phyloP scores from a whole-genome alignment of 37 sponge, comb jelly and placozoan genomes.

The Bolinopsis microptera region DNA sequence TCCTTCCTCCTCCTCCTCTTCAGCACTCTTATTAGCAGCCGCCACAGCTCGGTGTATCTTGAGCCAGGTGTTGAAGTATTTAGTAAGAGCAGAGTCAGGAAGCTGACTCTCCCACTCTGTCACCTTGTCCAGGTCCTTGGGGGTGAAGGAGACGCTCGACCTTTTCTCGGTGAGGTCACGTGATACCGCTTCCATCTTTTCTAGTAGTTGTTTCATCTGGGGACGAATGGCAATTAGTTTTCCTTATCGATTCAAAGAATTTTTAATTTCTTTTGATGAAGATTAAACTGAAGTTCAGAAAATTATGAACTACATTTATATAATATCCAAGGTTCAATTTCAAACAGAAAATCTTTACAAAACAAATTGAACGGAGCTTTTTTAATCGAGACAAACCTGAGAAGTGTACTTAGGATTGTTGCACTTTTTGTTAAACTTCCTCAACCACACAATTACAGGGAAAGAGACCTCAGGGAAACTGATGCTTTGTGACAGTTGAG shows the following conservation, averaged over 20 bases:
- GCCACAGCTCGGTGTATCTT: slow-evolving; percentile 38
- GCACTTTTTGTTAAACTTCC: slow-evolving; percentile 58
- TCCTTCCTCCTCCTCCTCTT: slow-evolving; percentile 7
- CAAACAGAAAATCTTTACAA: no score
- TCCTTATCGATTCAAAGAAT: neutral
- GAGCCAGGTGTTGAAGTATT: slow-evolving; percentile 62
- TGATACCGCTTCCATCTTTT: slow-evolving; percentile 46
- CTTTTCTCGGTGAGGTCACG: slow-evolving; percentile 35
- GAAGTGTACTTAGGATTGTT: slow-evolving; percentile 42
- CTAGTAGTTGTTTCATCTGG: neutral
- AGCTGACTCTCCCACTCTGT: slow-evolving; percentile 25
- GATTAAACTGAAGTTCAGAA: no score
- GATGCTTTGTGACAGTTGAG: slow-evolving; percentile 48
- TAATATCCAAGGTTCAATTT: no score
- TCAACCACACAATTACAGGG: slow-evolving; percentile 57
- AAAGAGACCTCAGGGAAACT: slow-evolving; percentile 32
- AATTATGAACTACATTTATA: no score
- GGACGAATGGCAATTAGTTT: neutral
- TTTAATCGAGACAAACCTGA: neutral
- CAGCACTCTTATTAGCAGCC: neutral
- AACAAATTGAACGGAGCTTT: no score
- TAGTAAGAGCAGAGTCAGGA: slow-evolving; percentile 35
- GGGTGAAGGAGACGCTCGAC: slow-evolving; percentile 16
- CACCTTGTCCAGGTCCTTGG: slow-evolving; percentile 33
- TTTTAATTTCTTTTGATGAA: neutral